Evolutionary conservation across 2,797 vertebrate genomes (phyloP), one percentile per base, ranked within the genome.

Genomic region (Capromys pilorides): DNA sequence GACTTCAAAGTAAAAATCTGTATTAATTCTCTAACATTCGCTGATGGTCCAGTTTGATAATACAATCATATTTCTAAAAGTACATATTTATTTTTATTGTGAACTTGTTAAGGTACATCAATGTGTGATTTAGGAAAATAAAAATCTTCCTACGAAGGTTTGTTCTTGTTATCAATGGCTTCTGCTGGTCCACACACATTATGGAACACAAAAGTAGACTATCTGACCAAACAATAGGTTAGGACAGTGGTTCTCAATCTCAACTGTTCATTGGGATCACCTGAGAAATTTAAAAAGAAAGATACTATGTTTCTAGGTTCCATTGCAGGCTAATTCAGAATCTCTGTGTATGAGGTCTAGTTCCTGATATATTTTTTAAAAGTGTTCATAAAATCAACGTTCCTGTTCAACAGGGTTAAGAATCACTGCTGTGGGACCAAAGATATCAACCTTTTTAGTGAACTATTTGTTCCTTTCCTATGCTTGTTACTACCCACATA

Each of bases 331-430:
- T 57, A 78, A 79, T 78, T n/a, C 61, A 80, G n/a, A 90, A 59
- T 64, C 51, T 90, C 73, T 96, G 45, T 90, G 36, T 66, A 67
- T 18, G 8, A 36, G 11, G 7, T 8, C 31, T 88, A 39, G 41
- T n/a, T 81, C 59, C 7, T 45, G 39, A 41, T n/a, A 31, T 88
- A 92, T 92, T 94, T 93, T 90, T 78, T 87, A 81, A 49, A 75
- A 77, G 59, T 7, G 10, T 41, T 26, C 51, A 78, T 49, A 87
- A 85, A 88, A 75, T 45, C 41, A 75, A 31, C 73, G 49, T 89
- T 90, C 88, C 16, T n/a, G 11, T 79, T 54, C 28, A 51, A 83
- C 5, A 66, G 10, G 62, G 13, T 6, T 92, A 80, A 88, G 31
- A 80, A 54, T 78, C 85, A 77, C 28, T 77, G 21, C n/a, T 67